Percentiles rank a stretch among this genome's conserved stretches.
These are phyloP conservation scores for Notothenia rossii DNA, from an alignment of 2,113 vertebrate species.

Conservation along the genomic window DNA sequence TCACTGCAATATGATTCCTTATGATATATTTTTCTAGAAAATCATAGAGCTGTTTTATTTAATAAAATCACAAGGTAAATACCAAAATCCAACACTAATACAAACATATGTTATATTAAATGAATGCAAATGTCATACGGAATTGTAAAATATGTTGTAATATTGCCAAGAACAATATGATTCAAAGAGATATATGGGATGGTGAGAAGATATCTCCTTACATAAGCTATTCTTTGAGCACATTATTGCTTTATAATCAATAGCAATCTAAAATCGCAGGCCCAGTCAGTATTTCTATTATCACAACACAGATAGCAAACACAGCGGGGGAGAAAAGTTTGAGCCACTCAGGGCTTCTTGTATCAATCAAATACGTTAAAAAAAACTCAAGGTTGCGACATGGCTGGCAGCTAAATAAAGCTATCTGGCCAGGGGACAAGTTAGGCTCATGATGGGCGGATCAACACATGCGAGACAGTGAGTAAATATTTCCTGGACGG, in stretches of 20 bases:
- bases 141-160: no score
- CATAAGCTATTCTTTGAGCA: not conserved
- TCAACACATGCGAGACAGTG: slow-evolving; percentile 34
- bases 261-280: not conserved
- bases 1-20: no score
- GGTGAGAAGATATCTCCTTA: not conserved
- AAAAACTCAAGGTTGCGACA: slow-evolving; percentile 26
- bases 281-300: not conserved
- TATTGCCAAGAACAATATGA: not conserved
- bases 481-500: slow-evolving; percentile 59
- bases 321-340: slow-evolving; percentile 9
- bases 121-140: no score
- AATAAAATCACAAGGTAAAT: no score
- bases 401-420: slow-evolving; percentile 46
- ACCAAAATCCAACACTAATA: no score
- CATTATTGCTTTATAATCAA: not conserved
- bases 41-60: no score
- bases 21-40: no score
- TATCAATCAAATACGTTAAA: slow-evolving; percentile 21
- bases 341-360: not conserved
- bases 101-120: no score
- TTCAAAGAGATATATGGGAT: not conserved
- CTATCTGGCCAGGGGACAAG: slow-evolving; percentile 34
- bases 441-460: slow-evolving; percentile 27
- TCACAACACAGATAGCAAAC: not conserved